Base-by-base conservation (phyloP, 2,888 invertebrate species). In the Synergus gifuensis region DNA sequence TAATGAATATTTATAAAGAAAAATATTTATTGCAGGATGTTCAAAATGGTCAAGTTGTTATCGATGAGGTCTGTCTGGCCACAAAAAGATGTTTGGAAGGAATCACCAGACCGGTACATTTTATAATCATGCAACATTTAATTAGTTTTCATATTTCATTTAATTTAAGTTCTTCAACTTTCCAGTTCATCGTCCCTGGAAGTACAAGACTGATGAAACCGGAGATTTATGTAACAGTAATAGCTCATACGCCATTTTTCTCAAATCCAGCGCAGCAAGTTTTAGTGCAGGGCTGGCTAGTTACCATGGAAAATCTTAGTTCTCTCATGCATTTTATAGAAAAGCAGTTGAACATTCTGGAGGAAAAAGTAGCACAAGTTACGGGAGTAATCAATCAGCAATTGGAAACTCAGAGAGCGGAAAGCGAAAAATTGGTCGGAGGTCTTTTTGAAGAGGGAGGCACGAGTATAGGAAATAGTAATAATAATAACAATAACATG, bases 191-290 rank as follows among this genome's bases (percentile, higher is more conserved):
- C 77, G 93, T 96, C 84, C 96, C 96, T 85, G 96, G 96, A 64
- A 95, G 95, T 88, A 89, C 83, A 62, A 89, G 94, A 76, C 88
- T 94, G 77, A 94, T 96, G 90, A 93, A 94, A 82, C 96, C 96
- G 73, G 94, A 95, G 86, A 93, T 97, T 80, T 96, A 95, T 92
- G 93, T 96, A 73, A 96, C 96, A 83, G 95, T 97, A 86, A 95
- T 96, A 90, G 96, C 95, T 8, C 96, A 96, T 91, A 95, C 95
- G 16, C 96, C 96, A 77, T 95, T 96, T 92, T 94, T 95, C 86
- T 94, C 94, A 83, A 95, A 94, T 86, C 94, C 95, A 44, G 95
- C 95, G 36, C 96, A 96, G 90, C 95, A 96, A 93, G 96, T 96
- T 76, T 91, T 96, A 86, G 94, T 95, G 46, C 95, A 96, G 91